Evolutionary conservation across 2,113 vertebrate genomes (phyloP).

Genomic region (Pituophis catenifer): DNA sequence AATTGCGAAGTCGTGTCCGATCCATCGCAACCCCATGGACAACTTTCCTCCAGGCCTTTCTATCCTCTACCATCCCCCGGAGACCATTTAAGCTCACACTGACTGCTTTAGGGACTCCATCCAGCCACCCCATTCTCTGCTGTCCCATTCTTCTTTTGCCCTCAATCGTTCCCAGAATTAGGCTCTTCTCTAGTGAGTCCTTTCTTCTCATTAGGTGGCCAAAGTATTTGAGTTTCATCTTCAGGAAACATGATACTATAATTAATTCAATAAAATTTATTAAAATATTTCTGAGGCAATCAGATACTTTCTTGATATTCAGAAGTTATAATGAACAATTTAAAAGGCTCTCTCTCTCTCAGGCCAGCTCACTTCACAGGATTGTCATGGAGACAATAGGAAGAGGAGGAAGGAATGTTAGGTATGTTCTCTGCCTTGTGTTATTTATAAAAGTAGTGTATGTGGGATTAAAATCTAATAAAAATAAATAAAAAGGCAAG

Average conservation of each 20-base stretch:
- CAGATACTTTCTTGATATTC: not conserved
- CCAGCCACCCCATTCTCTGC: no score
- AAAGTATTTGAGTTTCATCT: no score
- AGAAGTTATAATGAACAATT: not conserved
- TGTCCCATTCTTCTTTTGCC: no score
- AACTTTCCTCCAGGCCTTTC: no score
- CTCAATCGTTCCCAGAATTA: no score
- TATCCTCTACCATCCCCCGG: no score
- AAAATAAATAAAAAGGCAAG: not conserved
- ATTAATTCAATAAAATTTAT: not conserved
- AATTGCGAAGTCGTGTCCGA: no score
- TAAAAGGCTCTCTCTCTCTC: not conserved
- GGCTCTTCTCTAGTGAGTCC: no score
- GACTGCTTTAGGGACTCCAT: no score
- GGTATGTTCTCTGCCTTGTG: not conserved
- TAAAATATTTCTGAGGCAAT: not conserved
- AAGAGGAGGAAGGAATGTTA: not conserved
- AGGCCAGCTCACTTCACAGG: not conserved
- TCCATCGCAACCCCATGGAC: no score
- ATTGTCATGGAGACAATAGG: not conserved
- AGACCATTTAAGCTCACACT: no score
- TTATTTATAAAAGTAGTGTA: not conserved
- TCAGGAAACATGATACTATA: not conserved
- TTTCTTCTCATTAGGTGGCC: no score
- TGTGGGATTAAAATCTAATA: not conserved